Base-by-base conservation (phyloP, 2,797 vertebrate species). In the Liasis olivaceus region DNA sequence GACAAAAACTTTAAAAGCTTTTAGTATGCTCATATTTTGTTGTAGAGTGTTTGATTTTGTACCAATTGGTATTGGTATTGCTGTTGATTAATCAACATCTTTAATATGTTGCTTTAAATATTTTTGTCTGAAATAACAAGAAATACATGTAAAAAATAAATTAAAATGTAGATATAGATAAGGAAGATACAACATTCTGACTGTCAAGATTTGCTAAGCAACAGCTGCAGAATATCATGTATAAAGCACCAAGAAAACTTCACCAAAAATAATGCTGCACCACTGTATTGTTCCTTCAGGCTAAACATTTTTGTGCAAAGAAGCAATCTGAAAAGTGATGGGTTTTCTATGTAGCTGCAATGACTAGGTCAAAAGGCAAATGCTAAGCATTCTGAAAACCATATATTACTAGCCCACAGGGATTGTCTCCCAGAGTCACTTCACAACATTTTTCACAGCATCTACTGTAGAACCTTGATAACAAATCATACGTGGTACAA, bases 11-110 rank as follows among this genome's bases (percentile, higher is more conserved):
- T 28, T 54, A 72, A 90, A 86, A 93, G 81, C 36, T 93, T 85
- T 94, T 60, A 87, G 95, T 94, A 93, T 62, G 90, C 94, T 93
- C 94, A 77, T 72, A 94, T 95, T 58, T 13, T 31, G 51, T 31
- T 89, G 20, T 56, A 17, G 2, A n/a, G 5, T 13, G 13, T 89
- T 58, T 72, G 17, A 24, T 69, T 72, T 36, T 22, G 9, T 31
- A 54, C 51, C 20, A 42, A 36, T 1, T 36, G 31, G 31, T 36
- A 77, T 77, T 77, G n/a, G 47, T 14, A 14, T 42, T 58, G 5
- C 26, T 89, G 17, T 47, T 31, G 14, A 22, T 20, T 69, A 31
- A 89, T 56, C n/a, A 1, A n/a, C 56, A 51, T 7, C 9, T 42
- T 66, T 89, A 51, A 51, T 56, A 64, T 66, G 47, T 20, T 89